Conservation (phyloP, 2,888 invertebrate species). For the Zeuzera pyrina region DNA sequence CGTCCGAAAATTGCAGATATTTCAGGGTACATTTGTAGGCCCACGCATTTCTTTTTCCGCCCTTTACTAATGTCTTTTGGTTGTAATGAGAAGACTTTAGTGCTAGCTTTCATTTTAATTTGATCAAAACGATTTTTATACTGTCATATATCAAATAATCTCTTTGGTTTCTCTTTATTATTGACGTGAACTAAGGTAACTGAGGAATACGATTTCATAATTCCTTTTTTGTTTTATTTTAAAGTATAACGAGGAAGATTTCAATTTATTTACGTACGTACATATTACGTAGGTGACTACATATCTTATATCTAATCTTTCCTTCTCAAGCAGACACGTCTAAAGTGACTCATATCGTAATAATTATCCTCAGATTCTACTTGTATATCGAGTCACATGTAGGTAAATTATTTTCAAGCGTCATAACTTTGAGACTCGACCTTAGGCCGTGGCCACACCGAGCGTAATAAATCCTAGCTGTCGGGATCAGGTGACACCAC, state of each 20-base stretch:
- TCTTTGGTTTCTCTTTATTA: too few relatives aligned
- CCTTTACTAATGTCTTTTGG: constrained; percentile 57
- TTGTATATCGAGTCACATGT: constrained; percentile 21
- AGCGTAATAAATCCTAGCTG: constrained; percentile 59
- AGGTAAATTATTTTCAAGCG: constrained; percentile 60
- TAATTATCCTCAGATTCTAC: constrained; percentile 2
- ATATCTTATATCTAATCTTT: not conserved
- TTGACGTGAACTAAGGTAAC: too few relatives aligned
- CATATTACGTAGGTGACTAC: too few relatives aligned
- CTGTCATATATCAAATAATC: too few relatives aligned
- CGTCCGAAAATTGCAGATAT: constrained; percentile 24
- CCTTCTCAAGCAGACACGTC: not conserved
- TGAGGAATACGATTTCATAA: too few relatives aligned
- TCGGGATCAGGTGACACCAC: constrained; percentile 73
- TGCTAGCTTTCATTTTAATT: constrained; percentile 49
- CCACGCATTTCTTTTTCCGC: constrained; percentile 57
- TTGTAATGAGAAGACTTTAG: constrained; percentile 63
- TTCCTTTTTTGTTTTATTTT: too few relatives aligned
- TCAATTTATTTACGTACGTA: too few relatives aligned
- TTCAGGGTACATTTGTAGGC: constrained; percentile 56
- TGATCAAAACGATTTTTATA: constrained; percentile 10
- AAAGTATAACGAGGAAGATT: too few relatives aligned
- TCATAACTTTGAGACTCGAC: constrained; percentile 60
- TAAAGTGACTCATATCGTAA: not conserved
- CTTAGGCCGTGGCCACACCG: constrained; percentile 70